Evolutionary conservation across 2,113 vertebrate species (phyloP), one percentile per base, ranked within the genome.

Genomic region (Pedionomus torquatus): DNA sequence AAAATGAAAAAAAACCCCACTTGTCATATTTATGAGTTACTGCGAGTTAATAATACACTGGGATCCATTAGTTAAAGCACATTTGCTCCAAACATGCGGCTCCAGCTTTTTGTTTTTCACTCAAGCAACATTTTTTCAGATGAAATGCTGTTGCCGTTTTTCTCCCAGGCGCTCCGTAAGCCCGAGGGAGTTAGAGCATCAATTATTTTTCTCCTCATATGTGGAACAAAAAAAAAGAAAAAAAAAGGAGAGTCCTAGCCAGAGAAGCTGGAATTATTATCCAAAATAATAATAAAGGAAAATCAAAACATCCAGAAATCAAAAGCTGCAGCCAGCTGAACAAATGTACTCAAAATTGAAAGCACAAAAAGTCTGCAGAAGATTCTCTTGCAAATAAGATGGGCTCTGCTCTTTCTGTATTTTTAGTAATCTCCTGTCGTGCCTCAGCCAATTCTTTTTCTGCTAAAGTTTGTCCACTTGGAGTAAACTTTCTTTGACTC

Each of bases 11-110:
- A 96, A 97, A 55, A 54, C 3, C 9, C 52, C 66, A 93, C 84
- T 90, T 98, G 97, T 98, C 97, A 97, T 98, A 97, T 98, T 98
- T 98, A 98, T 97, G 97, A 97, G 96, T 98, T 96, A 74, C 91
- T 90, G 86, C 95, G 91, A 98, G 96, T 97, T 97, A 96, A 94
- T 97, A 97, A 98, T 97, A 97, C 66, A 16, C 96, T 96, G 97
- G 96, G 52, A 77, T 96, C 92, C 97, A 96, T 98, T 97, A 96
- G 97, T 97, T 97, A 96, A 97, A 97, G 94, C 92, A 51, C 90
- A 83, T 96, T 96, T 78, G 93, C 87, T 96, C 95, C 95, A 93
- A 85, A 97, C 95, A 95, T 97, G 96, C 95, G 98, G 96, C 90
- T 93, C 95, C 93, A 49, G 17, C 86, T 90, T 96, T 94, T 93